These are phyloP conservation scores for Phrynocephalus guinanensis DNA, from an alignment of 2,797 vertebrate species.

Conservation along the genomic window DNA sequence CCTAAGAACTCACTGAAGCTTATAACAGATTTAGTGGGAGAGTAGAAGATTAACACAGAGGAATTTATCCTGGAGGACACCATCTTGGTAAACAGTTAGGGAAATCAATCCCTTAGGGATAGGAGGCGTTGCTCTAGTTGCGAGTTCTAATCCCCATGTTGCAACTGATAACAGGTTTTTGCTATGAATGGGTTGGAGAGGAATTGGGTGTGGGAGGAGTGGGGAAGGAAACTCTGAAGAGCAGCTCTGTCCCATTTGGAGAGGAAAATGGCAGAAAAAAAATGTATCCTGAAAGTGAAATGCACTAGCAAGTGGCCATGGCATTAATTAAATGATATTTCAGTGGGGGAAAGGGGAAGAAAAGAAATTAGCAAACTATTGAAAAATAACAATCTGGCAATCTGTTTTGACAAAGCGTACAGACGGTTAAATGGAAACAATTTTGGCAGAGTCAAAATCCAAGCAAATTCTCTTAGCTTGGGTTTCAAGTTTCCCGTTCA, in stretches of 20 bases:
- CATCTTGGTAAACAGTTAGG: constrained; percentile 51
- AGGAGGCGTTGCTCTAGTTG: constrained; percentile 55
- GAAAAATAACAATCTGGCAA: constrained; percentile 28
- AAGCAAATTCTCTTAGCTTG: not conserved
- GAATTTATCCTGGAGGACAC: constrained; percentile 60
- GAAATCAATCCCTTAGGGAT: constrained; percentile 52
- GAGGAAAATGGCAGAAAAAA: constrained; percentile 18
- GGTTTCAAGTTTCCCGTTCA: not conserved
- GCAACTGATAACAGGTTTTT: constrained; percentile 55
- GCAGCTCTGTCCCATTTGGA: constrained; percentile 24
- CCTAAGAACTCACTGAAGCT: constrained; percentile 52
- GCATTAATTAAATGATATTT: constrained; percentile 13
- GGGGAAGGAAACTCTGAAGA: not conserved
- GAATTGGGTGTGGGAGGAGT: not conserved
- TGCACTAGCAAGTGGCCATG: constrained; percentile 16
- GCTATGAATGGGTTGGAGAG: not conserved
- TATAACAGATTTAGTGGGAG: constrained; percentile 41
- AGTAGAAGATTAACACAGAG: constrained; percentile 71
- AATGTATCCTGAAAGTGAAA: not conserved
- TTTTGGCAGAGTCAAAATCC: constrained; percentile 11
- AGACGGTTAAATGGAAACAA: constrained; percentile 15
- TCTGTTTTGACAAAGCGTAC: constrained; percentile 4
- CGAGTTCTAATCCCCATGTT: constrained; percentile 57
- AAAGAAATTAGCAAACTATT: constrained; percentile 1
- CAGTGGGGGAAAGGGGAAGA: not conserved